These are phyloP conservation scores for Nomada goodeniana DNA, from an alignment of 2,888 invertebrate species.

Conservation along the genomic window DNA sequence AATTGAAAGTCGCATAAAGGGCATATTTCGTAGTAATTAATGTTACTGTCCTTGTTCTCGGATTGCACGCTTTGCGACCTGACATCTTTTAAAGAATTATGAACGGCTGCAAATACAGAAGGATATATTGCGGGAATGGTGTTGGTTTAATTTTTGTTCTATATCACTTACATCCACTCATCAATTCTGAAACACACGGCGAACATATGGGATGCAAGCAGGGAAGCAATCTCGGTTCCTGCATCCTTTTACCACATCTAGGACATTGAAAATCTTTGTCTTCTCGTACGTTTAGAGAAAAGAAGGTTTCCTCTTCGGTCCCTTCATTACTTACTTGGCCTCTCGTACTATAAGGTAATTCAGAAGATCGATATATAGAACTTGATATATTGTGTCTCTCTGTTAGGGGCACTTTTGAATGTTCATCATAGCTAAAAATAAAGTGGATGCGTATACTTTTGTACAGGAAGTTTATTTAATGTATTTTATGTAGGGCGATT, in stretches of 20 bases:
- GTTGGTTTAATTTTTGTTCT: not conserved
- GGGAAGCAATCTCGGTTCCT: conserved; percentile 79
- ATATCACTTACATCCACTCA: conserved; percentile 56
- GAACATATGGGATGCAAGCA: conserved; percentile 81
- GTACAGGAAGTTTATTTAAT: not conserved
- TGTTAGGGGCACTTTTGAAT: conserved; percentile 16
- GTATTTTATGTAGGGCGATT: too few species aligned
- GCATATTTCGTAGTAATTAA: conserved; percentile 71
- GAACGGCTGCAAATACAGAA: conserved; percentile 25
- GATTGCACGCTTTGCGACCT: not conserved
- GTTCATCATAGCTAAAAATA: conserved; percentile 43
- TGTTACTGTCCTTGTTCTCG: not conserved
- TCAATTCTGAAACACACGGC: conserved; percentile 77
- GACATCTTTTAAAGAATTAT: conserved; percentile 3
- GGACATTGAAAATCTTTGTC: conserved; percentile 72
- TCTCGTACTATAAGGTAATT: conserved; percentile 22
- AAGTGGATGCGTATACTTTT: not conserved
- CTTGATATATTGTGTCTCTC: conserved; percentile 15
- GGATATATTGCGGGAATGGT: not conserved
- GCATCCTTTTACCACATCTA: conserved; percentile 77
- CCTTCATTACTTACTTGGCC: conserved; percentile 7
- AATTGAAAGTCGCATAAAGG: conserved; percentile 79
- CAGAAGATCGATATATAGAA: conserved; percentile 34
- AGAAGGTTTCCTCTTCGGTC: conserved; percentile 17
- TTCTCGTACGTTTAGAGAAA: conserved; percentile 10